Evolutionary conservation across 2,797 vertebrate genomes (phyloP).

Genomic region (Myotis daubentonii): DNA sequence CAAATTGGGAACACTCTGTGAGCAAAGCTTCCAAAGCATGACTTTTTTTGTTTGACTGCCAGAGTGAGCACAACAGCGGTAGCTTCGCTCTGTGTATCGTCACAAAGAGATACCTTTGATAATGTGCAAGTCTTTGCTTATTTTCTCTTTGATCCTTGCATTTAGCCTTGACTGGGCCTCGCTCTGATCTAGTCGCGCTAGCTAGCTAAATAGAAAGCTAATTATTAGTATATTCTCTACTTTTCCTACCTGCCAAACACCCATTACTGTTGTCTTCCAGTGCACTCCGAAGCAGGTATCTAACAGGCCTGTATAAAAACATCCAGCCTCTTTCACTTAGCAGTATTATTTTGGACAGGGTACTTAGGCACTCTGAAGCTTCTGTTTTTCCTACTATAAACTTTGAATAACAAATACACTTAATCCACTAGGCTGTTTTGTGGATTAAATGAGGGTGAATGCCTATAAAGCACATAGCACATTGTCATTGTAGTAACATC

Average conservation of each 20-base stretch:
- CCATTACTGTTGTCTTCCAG: not conserved
- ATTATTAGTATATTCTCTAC: not conserved
- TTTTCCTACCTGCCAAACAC: not conserved
- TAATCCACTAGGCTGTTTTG: not conserved
- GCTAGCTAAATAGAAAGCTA: not conserved
- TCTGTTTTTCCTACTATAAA: not conserved
- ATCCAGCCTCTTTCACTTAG: not conserved
- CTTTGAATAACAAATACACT: not conserved
- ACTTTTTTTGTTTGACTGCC: slow-evolving; percentile 39
- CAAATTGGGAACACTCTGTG: slow-evolving; percentile 53
- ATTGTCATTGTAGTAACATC: not conserved
- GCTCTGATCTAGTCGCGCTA: not conserved
- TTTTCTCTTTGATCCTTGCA: slow-evolving; percentile 32
- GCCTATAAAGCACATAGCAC: not conserved
- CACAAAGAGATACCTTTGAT: not conserved
- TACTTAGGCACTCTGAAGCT: not conserved
- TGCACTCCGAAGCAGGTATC: not conserved
- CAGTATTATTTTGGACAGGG: not conserved
- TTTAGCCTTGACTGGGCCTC: slow-evolving; percentile 22
- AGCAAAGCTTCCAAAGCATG: slow-evolving; percentile 47
- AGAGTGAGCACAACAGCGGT: not conserved
- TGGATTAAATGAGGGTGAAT: not conserved
- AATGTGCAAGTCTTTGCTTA: slow-evolving; percentile 24
- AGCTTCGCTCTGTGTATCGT: not conserved
- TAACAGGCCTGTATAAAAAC: not conserved